Percentiles rank a stretch among this genome's conserved stretches.
phyloP scores from a whole-genome alignment of 2,113 vertebrate species.

The Burhinus bistriatus region DNA sequence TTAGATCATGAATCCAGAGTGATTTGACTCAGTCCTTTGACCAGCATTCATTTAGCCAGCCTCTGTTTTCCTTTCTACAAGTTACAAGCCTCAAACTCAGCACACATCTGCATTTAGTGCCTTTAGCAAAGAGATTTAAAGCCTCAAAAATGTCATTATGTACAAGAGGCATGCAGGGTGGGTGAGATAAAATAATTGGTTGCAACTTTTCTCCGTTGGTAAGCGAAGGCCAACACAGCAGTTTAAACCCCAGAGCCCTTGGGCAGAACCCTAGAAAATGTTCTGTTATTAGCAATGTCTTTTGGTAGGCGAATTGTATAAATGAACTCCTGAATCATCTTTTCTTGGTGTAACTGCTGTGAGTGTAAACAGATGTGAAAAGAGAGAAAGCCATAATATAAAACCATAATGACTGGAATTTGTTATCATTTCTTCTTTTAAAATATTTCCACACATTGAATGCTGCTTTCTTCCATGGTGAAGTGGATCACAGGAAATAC shows the following conservation, averaged over 20 bases:
- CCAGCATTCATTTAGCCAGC: neutral
- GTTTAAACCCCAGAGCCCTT: neutral
- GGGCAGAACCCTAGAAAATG: neutral
- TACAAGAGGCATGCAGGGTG: slow-evolving; percentile 25
- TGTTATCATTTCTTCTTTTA: neutral
- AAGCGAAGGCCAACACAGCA: neutral
- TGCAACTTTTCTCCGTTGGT: slow-evolving; percentile 22
- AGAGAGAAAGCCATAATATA: neutral
- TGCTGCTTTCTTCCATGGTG: neutral
- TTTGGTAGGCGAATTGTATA: neutral
- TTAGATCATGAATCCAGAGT: neutral
- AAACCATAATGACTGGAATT: neutral
- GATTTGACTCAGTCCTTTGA: neutral
- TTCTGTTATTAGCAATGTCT: neutral
- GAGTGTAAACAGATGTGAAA: neutral
- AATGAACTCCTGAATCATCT: neutral
- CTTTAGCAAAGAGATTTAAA: slow-evolving; percentile 39
- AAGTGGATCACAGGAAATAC: neutral
- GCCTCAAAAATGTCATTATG: slow-evolving; percentile 22
- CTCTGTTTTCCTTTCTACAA: neutral
- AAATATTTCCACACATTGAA: neutral
- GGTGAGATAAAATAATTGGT: slow-evolving; percentile 39
- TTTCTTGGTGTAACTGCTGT: neutral
- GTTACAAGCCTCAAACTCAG: neutral
- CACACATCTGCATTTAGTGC: slow-evolving; percentile 20